Conservation (phyloP, 2,797 vertebrate genomes). For the Crax fasciolata region DNA sequence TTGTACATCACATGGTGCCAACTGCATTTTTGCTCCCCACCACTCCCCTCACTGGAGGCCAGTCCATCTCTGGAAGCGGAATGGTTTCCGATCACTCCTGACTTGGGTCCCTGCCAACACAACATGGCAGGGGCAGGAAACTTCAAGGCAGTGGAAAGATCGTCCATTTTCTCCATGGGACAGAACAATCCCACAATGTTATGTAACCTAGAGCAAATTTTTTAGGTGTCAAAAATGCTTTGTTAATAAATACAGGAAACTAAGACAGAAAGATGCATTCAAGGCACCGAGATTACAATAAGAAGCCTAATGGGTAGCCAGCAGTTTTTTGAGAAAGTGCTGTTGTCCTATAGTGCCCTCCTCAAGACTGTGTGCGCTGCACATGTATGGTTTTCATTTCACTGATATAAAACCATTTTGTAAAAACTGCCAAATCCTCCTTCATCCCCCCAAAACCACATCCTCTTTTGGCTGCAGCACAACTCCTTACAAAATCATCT, state of each 20-base stretch:
- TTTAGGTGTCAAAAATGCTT: background rate
- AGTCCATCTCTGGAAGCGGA: slow-evolving; percentile 60
- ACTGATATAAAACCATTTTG: background rate
- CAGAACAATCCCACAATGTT: background rate
- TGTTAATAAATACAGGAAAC: background rate
- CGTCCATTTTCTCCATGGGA: background rate
- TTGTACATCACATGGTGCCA: background rate
- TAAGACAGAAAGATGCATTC: background rate
- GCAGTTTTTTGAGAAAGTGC: background rate
- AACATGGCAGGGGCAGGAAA: slow-evolving; percentile 35
- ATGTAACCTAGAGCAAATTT: background rate
- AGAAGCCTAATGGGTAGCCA: background rate
- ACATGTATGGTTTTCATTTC: background rate
- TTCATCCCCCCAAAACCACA: slow-evolving; percentile 1
- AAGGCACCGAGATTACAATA: background rate
- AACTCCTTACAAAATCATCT: slow-evolving; percentile 33
- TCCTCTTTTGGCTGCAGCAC: slow-evolving; percentile 62
- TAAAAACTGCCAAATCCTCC: background rate
- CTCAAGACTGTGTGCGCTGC: background rate
- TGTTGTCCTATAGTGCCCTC: background rate
- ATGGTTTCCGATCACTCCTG: slow-evolving; percentile 58
- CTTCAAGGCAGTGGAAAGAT: background rate
- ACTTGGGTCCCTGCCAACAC: slow-evolving; percentile 4
- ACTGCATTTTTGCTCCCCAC: background rate
- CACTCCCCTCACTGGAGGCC: background rate